Conservation (phyloP, 2,113 vertebrate genomes). For the Nymphicus hollandicus region DNA sequence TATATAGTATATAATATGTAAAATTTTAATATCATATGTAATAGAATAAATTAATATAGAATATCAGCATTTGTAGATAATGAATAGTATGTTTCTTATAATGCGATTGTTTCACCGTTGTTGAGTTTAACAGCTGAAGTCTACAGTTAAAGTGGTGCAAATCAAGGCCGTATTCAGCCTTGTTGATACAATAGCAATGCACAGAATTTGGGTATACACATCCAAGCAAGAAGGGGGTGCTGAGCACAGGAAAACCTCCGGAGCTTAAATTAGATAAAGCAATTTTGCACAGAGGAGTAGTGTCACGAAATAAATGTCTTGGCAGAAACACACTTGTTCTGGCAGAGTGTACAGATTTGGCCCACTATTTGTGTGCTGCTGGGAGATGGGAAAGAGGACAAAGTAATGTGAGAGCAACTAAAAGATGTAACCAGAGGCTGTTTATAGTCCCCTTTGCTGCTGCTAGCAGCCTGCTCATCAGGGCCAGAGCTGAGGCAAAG, state of each 20-base stretch:
- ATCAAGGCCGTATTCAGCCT: not conserved
- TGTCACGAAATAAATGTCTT: not conserved
- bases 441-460: not conserved
- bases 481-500: not conserved
- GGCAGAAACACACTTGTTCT: not conserved
- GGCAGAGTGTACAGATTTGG: not conserved
- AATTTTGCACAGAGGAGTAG: not conserved
- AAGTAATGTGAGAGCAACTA: not conserved
- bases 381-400: not conserved
- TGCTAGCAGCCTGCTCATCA: not conserved
- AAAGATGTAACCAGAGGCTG: not conserved
- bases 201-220: not conserved
- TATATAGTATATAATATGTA: rapidly evolving
- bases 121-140: not conserved
- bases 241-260: not conserved
- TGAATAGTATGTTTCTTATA: not conserved
- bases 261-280: not conserved
- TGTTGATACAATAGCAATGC: rapidly evolving
- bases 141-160: not conserved
- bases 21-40: not conserved
- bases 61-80: not conserved
- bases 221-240: not conserved
- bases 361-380: not conserved
- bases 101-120: not conserved
- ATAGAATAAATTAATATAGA: not conserved